Evolutionary conservation across 2,113 vertebrate species (phyloP), one percentile per base, ranked within the genome.

Genomic region (Erythrolamprus reginae): DNA sequence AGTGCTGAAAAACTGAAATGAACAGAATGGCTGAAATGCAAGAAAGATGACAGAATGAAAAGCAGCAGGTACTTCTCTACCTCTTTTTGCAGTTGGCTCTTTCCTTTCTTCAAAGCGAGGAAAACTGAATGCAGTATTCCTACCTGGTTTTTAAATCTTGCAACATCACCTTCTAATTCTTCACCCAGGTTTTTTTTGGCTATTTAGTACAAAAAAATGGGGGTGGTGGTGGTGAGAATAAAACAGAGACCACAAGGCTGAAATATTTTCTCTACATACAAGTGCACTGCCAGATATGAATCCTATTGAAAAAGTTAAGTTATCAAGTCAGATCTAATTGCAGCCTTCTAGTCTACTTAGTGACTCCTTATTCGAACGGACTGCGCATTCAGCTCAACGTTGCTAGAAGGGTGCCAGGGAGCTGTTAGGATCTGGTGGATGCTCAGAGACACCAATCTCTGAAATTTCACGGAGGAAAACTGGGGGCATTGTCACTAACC

Each of bases 111-210:
- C 96, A 98, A 96, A 97, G 96, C 92, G 95, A 96, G 94, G 96
- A 98, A 97, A 92, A 95, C 95, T 94, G 91, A 86, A 95, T 97
- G 97, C 92, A 97, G 97, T 93, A 96, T 95, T 95, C 97, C 97
- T 97, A 98, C 97, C 96, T 98, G 97, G 93, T 96, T 96, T 94
- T 97, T 98, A 98, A 98, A 98, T 95, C 94, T 98, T 92, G 96
- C 95, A 94, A 96, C 61, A 91, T 98, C 97, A 93, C 95, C 95
- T 94, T 98, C 93, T 77, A 97, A 93, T 90, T 97, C 96, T 94
- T 98, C 96, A 92, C 97, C 97, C 88, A 97, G 94, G 87, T 89
- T 96, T n/a, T n/a, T n/a, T n/a, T n/a, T n/a, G n/a, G n/a, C n/a
- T n/a, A 86, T 53, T 86, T 86, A 28, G 93, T 95, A 50, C 92